Conservation (phyloP, 2,113 vertebrate species). For the Gasterosteus aculeatus region DNA sequence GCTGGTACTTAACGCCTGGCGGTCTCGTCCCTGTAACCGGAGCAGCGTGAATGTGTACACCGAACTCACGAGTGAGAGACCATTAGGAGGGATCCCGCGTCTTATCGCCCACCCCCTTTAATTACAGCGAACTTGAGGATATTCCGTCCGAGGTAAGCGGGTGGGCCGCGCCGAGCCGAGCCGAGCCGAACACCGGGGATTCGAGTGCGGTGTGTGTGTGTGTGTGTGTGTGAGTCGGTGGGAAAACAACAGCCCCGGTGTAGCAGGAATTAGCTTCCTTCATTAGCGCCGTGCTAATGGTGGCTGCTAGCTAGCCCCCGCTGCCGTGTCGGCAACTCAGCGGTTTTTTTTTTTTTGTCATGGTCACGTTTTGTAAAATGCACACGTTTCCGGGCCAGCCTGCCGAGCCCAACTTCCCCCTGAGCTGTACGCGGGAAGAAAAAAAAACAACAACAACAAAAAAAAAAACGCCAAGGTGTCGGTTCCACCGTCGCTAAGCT, state of each 20-base stretch:
- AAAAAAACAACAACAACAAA: too few relatives aligned
- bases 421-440: not conserved
- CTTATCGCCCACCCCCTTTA: not conserved
- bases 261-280: constrained; percentile 68
- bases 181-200: constrained; percentile 37
- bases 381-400: not conserved
- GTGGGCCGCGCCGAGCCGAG: not conserved
- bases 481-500: constrained; percentile 46
- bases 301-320: constrained; percentile 18
- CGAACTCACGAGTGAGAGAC: constrained; percentile 63
- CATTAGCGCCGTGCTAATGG: constrained; percentile 61
- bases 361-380: not conserved
- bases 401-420: not conserved
- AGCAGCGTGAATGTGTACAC: constrained; percentile 64
- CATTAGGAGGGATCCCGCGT: constrained; percentile 19
- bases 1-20: constrained; percentile 75
- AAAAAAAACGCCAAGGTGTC: not conserved
- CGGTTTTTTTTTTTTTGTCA: constrained; percentile 19
- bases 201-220: constrained; percentile 26
- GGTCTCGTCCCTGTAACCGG: constrained; percentile 65
- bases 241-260: constrained; percentile 65
- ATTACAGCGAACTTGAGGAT: constrained; percentile 49
- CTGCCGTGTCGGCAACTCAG: constrained; percentile 10
- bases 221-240: constrained; percentile 31
- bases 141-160: constrained; percentile 75